phyloP scores from a whole-genome alignment of 2,888 invertebrate species.

The Drosophila suboccidentalis region DNA sequence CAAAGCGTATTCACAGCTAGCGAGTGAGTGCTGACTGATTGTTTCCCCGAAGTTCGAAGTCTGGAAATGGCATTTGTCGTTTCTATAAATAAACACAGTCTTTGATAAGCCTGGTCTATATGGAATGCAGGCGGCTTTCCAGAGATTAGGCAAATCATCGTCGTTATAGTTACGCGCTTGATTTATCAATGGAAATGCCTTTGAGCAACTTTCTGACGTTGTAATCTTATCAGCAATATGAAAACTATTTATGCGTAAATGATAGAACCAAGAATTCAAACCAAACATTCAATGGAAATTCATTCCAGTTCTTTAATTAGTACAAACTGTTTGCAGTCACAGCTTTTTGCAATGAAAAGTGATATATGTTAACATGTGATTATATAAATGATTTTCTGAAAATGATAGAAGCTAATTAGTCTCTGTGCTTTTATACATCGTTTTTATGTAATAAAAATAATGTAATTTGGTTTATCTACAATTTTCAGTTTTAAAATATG shows the following conservation, averaged over 20 bases:
- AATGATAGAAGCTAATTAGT: no score
- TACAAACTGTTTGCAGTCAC: no score
- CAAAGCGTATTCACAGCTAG: conserved; percentile 19
- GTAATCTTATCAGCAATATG: conserved; percentile 28
- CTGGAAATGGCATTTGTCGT: conserved; percentile 1
- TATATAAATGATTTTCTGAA: no score
- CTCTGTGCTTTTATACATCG: no score
- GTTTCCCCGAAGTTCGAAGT: conserved; percentile 41
- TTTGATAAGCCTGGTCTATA: conserved; percentile 32
- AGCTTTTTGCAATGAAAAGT: no score
- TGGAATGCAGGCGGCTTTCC: conserved; percentile 30
- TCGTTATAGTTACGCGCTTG: neutral
- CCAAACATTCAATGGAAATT: conserved; percentile 12
- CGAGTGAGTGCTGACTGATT: conserved; percentile 51
- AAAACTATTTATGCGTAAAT: conserved; percentile 1
- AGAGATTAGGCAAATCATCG: conserved; percentile 11
- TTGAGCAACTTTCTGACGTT: neutral
- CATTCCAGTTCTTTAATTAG: no score
- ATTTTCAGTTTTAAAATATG: no score
- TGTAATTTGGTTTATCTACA: no score
- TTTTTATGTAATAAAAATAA: no score
- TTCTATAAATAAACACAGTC: conserved; percentile 41
- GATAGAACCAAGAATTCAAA: conserved; percentile 4
- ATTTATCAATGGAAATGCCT: conserved; percentile 35
- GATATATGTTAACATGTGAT: no score